These are phyloP conservation scores for Griposia aprilina DNA, from an alignment of 2,888 invertebrate species.

Conservation along the genomic window DNA sequence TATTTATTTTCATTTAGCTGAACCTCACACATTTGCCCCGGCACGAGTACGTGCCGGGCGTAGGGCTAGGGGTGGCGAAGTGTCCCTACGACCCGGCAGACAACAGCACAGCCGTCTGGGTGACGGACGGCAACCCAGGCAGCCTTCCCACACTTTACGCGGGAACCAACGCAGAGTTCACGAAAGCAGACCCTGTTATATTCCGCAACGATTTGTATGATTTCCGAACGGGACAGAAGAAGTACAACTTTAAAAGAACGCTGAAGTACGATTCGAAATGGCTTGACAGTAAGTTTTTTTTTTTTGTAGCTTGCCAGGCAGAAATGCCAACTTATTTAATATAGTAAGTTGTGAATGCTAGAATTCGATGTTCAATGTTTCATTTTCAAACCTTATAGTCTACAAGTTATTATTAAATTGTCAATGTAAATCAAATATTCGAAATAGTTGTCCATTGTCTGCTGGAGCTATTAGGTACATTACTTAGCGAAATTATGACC, in stretches of 20 bases:
- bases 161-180: slow-evolving; percentile 93
- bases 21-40: slow-evolving; percentile 90
- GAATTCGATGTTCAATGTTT: slow-evolving; percentile 16
- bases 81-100: slow-evolving; percentile 94
- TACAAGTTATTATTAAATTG: slow-evolving; percentile 25
- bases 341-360: background rate
- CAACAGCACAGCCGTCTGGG: slow-evolving; percentile 94
- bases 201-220: slow-evolving; percentile 93
- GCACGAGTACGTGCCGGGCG: slow-evolving; percentile 91
- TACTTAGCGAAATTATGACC: slow-evolving; percentile 23
- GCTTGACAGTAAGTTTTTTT: slow-evolving; percentile 92
- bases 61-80: slow-evolving; percentile 93
- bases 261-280: slow-evolving; percentile 93
- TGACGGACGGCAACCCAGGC: slow-evolving; percentile 92
- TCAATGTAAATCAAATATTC: slow-evolving; percentile 44
- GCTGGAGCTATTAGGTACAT: slow-evolving; percentile 18
- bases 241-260: slow-evolving; percentile 92
- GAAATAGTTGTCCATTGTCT: slow-evolving; percentile 53
- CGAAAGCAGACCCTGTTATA: slow-evolving; percentile 93
- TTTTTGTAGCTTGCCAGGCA: slow-evolving; percentile 4
- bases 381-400: background rate
- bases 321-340: background rate
- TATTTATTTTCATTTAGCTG: slow-evolving; percentile 76
- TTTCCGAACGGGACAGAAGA: slow-evolving; percentile 90
- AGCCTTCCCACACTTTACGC: slow-evolving; percentile 92